Conservation (phyloP, 2,797 vertebrate genomes). For the Nothura maculosa region DNA sequence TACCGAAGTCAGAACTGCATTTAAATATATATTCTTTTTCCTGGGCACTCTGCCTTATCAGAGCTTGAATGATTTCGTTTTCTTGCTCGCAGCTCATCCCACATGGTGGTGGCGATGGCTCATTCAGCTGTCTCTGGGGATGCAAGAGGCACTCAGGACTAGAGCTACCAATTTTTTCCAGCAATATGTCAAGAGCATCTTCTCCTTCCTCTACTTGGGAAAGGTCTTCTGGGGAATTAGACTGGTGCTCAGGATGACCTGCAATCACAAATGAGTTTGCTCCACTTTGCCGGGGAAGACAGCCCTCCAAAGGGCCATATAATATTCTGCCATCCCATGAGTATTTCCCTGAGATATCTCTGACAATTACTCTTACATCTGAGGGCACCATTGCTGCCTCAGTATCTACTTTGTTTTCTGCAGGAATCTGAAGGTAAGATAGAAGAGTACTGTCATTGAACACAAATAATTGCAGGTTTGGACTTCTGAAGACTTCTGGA, state of each 20-base stretch:
- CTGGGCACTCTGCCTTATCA: conserved; percentile 86
- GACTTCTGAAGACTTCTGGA: conserved; percentile 95
- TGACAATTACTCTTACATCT: conserved; percentile 92
- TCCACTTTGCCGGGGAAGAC: neutral
- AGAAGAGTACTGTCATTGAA: conserved; percentile 97
- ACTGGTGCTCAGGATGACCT: neutral
- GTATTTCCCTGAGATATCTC: conserved; percentile 98
- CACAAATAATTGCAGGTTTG: conserved; percentile 96
- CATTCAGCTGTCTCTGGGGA: conserved; percentile 89
- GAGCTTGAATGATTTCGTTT: conserved; percentile 85
- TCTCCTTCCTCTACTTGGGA: conserved; percentile 82
- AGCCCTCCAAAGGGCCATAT: conserved; percentile 85
- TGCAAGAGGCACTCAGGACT: conserved; percentile 95
- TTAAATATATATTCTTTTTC: conserved; percentile 87
- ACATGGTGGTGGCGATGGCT: conserved; percentile 88
- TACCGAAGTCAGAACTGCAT: conserved; percentile 79
- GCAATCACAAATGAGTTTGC: conserved; percentile 4
- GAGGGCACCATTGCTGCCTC: conserved; percentile 76
- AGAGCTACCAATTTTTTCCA: conserved; percentile 89
- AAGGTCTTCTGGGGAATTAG: conserved; percentile 28
- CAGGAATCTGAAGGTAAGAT: conserved; percentile 94
- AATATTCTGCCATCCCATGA: conserved; percentile 94
- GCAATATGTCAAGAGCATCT: conserved; percentile 90
- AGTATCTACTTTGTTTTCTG: conserved; percentile 68
- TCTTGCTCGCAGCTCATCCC: conserved; percentile 93